Base-by-base conservation (phyloP, 2,113 vertebrate genomes). In the Ahaetulla prasina region DNA sequence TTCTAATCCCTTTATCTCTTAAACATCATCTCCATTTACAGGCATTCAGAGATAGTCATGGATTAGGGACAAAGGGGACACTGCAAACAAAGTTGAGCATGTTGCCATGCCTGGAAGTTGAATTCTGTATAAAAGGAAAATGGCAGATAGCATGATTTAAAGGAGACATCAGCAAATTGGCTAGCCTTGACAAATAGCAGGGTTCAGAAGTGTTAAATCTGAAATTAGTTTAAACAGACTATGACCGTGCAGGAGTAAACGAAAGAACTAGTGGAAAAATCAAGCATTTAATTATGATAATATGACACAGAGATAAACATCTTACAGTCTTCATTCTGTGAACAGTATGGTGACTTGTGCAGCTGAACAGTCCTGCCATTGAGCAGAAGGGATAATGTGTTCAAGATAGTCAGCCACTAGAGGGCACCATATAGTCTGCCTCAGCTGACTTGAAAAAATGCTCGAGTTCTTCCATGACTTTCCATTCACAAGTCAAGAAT, bases 1-100 rank as follows among this genome's bases (percentile, higher is more conserved):
- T 30, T 74, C 63, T 39, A 86, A 89, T 47, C 14, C 53, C 88
- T 63, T 92, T 90, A 90, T 92, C 88, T 89, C 80, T 63, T 63
- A 30, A 52, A 85, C n/a, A 49, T 86, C 88, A 10, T 18, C 45
- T 47, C 43, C 50, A 63, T 86, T 85, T 92, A 92, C 80, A 85
- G 80, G 54, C 27, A 55, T 35, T 90, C 54, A 49, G 27, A 89
- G 88, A 92, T 86, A 92, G 74, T 25, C 25, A 63, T 53, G 80
- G 80, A 90, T 92, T 86, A 90, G 54, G 45, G 50, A 25, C 53
- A 84, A 45, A 90, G 86, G 55, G 86, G n/a, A 12, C 52, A 43
- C 86, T 27, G 12, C 22, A 47, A 50, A 47, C 35, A 27, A 80
- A 50, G 63, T 53, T 1, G 53, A 60, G 20, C 9, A 25, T 35